Evolutionary conservation across 2,113 vertebrate species (phyloP), one percentile per base, ranked within the genome.

Genomic region (Corythoichthys haematopterus): DNA sequence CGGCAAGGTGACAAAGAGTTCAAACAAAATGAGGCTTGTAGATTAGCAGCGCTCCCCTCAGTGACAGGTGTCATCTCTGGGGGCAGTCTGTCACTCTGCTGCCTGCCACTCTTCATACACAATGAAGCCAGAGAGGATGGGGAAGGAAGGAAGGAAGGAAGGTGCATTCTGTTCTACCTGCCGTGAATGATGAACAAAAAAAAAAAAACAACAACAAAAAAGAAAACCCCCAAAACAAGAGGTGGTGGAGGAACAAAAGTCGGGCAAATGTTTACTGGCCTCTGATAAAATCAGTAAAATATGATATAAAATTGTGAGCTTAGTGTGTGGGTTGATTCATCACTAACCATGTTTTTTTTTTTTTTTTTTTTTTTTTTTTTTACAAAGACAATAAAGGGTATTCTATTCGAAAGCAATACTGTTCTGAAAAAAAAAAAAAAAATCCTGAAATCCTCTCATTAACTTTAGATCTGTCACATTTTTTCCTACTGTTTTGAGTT

Each of bases 31-130:
- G 95, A 96, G 95, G 94, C 95, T 95, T 94, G 93, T 93, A 94
- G 94, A 96, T 95, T 86, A 92, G 93, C 91, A 88, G 88, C 89
- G 92, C 93, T 94, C 94, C 93, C 93, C 91, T 92, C 92, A 86
- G 93, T 97, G 96, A 96, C 95, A 97, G 94, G 93, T 97, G 95
- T 95, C 94, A 96, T 96, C 97, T 97, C 94, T 92, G 92, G 94
- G 95, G 95, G 96, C 95, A 96, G 93, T 93, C 93, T 96, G 94
- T 94, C 91, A 92, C 92, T 94, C 94, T 95, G 94, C 93, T 92
- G 94, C 93, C 95, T 98, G 95, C 94, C 94, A 95, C 93, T 94
- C 93, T 94, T 93, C 94, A 94, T 94, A 96, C 89, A 82, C 93
- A 92, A 92, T 84, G 83, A 91, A 92, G 82, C 70, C 72, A 77